A percentile compares a stretch with the other conserved stretches of the same genome.
Conservation (phyloP, 2,888 invertebrate genomes). For the Plutella xylostella region DNA sequence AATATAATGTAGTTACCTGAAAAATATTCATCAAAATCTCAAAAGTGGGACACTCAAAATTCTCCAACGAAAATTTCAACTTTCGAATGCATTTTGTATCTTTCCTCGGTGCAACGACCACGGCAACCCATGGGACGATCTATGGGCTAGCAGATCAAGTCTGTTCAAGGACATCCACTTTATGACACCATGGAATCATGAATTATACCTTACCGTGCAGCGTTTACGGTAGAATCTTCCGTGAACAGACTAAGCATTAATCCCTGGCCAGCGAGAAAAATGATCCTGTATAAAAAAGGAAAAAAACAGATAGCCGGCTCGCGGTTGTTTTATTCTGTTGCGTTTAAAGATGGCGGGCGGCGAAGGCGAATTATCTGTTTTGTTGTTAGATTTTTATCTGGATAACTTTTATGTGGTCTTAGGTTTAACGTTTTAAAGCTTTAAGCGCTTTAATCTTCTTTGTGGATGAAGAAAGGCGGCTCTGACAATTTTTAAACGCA, state of each 20-base stretch:
- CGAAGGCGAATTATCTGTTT: conserved; percentile 54
- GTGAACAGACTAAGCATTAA: conserved; percentile 29
- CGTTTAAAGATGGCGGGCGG: conserved; percentile 57
- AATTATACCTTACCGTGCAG: conserved; percentile 13
- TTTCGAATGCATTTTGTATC: conserved; percentile 67
- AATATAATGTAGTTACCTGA: too few relatives aligned
- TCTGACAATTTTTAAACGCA: too few relatives aligned
- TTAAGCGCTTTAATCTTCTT: too few relatives aligned
- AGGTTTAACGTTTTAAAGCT: too few relatives aligned
- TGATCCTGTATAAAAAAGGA: conserved; percentile 65
- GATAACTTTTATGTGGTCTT: too few relatives aligned
- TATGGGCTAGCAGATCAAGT: conserved; percentile 67
- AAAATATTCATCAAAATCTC: too few relatives aligned
- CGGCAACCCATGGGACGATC: conserved; percentile 57
- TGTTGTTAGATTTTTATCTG: conserved; percentile 37
- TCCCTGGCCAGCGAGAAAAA: conserved; percentile 61
- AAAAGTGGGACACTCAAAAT: conserved; percentile 7
- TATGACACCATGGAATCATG: conserved; percentile 30
- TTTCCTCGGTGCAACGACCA: conserved; percentile 67
- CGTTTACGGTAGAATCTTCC: background rate
- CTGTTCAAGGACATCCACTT: conserved; percentile 69
- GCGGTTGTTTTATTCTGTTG: conserved; percentile 63
- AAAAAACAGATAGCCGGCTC: conserved; percentile 46
- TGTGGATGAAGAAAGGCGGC: too few relatives aligned
- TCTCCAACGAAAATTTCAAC: conserved; percentile 49